A percentile compares a stretch with the other conserved stretches of the same genome.
Evolutionary conservation across 1,140 invertebrate species (phyloP).

Genomic region (Solenopsis invicta): DNA sequence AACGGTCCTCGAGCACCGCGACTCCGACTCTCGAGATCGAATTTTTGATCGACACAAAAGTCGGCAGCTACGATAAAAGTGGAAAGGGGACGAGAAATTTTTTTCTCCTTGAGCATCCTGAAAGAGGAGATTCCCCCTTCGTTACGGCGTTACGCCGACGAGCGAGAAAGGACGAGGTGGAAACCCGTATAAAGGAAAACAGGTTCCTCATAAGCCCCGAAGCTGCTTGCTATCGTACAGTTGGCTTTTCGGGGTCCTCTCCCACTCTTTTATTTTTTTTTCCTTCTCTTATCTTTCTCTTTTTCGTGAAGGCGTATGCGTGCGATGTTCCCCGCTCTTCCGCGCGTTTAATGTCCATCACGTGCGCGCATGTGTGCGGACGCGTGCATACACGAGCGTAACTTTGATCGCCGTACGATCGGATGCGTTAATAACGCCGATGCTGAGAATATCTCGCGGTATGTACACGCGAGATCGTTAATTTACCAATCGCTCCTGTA

Average conservation of each 20-base stretch:
- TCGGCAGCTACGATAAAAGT: conserved; percentile 36
- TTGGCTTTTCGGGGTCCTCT: conserved; percentile 44
- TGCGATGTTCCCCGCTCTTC: neutral
- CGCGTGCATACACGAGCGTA: neutral
- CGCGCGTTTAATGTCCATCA: neutral
- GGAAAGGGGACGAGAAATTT: conserved; percentile 33
- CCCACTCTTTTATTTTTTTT: neutral
- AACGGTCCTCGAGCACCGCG: conserved; percentile 2
- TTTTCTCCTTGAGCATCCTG: neutral
- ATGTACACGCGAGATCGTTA: too few relatives aligned
- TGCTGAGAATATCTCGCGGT: neutral
- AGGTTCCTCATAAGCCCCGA: conserved; percentile 70
- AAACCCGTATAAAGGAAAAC: conserved; percentile 70
- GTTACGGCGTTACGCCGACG: conserved; percentile 37
- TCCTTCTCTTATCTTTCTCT: neutral
- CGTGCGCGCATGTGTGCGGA: neutral
- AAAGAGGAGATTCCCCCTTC: conserved; percentile 37
- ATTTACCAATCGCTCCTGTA: neutral
- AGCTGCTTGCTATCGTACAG: conserved; percentile 34
- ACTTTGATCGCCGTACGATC: neutral
- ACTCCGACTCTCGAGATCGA: conserved; percentile 8
- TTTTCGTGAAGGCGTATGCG: neutral
- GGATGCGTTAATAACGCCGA: neutral
- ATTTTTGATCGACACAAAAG: conserved; percentile 60
- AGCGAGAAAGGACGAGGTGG: conserved; percentile 36